Base-by-base conservation (phyloP, 2,113 vertebrate genomes). In the Corydoras maculifer region DNA sequence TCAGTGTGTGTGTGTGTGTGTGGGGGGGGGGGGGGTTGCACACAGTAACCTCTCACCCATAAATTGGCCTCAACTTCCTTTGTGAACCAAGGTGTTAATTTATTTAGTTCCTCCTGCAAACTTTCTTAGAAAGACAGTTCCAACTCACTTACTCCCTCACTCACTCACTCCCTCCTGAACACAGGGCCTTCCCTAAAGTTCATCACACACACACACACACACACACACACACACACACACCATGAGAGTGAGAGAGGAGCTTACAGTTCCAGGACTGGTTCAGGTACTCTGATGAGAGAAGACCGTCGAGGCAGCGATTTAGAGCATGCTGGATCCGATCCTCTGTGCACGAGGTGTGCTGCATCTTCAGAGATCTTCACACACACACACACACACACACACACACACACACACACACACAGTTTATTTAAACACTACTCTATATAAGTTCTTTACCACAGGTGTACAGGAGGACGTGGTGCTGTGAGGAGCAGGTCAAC, bases 331-430 rank as follows among this genome's bases (percentile, higher is more conserved):
- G 92, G 89, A 99, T 99, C 78, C 96, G 91, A 89, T 99, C 96
- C 91, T 99, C 96, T 0, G 96, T 99, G 84, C 96, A 99, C 0
- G 95, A 92, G 18, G 95, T 99, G 87, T 96, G 82, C 92, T 97
- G 93, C 96, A 99, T 99, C 83, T 89, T 97, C 81, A 80, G 82
- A 94, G 92, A 29, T 57, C 30, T 14, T 72, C 30, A 3, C 35
- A 43, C 35, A 43, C 35, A 59, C 75, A 81, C 63, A 58, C 63
- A 74, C 70, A 48, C 49, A 70, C 9, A 51, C 5, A 63, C 65
- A 68, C 15, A 32, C 1, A 59, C 58, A 61, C 57, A 49, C 54
- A n/a, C 43, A 13, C 60, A 64, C 51, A 59, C 15, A 59, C 5
- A 15, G 4, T n/a, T 58, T 62, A 13, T 18, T 65, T 13, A 65